Evolutionary conservation across 2,888 invertebrate genomes (phyloP), one percentile per base, ranked within the genome.

Genomic region (Drosophila hamatofila): DNA sequence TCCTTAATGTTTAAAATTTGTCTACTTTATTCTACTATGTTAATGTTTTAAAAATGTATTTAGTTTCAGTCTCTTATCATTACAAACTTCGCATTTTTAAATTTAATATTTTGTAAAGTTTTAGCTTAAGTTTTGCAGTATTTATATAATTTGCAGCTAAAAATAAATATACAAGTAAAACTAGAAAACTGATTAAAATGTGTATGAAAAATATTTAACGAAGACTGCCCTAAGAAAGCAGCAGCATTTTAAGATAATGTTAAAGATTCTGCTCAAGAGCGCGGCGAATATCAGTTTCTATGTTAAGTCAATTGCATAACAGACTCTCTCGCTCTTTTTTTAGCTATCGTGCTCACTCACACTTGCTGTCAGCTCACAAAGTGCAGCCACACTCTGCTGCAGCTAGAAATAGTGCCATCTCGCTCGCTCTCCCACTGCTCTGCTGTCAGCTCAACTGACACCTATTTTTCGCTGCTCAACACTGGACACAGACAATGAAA

Each of bases 121-220:
- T 25, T 55, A 76, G 33, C 25, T 33, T 77, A 66, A 80, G 77
- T 70, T 59, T 72, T 65, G 63, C 89, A 89, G 82, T 83, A 83
- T 89, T 87, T 83, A 83, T 81, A 75, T 37, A 46, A 56, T 54
- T 66, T 66, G 80, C 66, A 80, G 57, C 56, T 61, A 51, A 35
- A 54, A 37, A 9, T 54, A 70, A 86, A 81, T 78, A 72, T 83
- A 80, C 27, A 41, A 30, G 12, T 18, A 18, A 61, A 44, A 52
- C 51, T 55, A 58, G 46, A 52, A 61, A 52, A 49, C 42, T 64
- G 41, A 23, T 9, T 49, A 8, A 25, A 25, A 30, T 33, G 41
- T 9, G n/a, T 30, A 16, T 14, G 16, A 2, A 16, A n/a, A 5
- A 2, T n/a, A 21, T n/a, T n/a, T n/a, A n/a, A n/a, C n/a, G n/a